These are phyloP conservation scores for Epistrophe eligans DNA, from an alignment of 2,888 invertebrate species.

Conservation along the genomic window DNA sequence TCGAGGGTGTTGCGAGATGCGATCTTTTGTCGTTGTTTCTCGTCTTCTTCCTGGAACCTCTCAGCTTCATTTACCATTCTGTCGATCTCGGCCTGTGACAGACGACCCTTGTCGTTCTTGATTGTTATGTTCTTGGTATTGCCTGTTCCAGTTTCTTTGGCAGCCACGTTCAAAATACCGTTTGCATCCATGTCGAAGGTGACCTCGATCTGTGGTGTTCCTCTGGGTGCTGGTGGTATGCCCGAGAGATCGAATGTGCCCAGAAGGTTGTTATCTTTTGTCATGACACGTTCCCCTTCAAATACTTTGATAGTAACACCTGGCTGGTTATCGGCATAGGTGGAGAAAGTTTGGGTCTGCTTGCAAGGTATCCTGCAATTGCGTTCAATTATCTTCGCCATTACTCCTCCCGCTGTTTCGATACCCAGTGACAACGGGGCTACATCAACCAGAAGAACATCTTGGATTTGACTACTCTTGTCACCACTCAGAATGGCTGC, in stretches of 20 bases:
- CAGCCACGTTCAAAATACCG: conserved; percentile 95
- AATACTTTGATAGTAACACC: conserved; percentile 89
- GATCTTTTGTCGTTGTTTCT: conserved; percentile 87
- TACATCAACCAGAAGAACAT: conserved; percentile 87
- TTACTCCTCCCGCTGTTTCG: conserved; percentile 90
- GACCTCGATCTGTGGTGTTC: conserved; percentile 92
- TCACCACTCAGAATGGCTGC: conserved; percentile 88
- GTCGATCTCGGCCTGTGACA: conserved; percentile 91
- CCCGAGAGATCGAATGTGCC: conserved; percentile 97
- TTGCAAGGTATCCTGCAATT: conserved; percentile 89
- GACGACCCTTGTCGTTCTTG: conserved; percentile 90
- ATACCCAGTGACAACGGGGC: conserved; percentile 88
- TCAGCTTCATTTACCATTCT: conserved; percentile 90
- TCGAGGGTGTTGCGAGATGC: conserved; percentile 89
- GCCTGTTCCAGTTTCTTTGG: conserved; percentile 87
- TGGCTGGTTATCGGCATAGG: conserved; percentile 91
- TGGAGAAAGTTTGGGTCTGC: conserved; percentile 89
- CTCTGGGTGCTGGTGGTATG: conserved; percentile 95
- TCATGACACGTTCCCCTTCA: conserved; percentile 93
- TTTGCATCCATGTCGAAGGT: conserved; percentile 93
- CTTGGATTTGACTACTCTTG: conserved; percentile 89
- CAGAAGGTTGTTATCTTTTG: conserved; percentile 95
- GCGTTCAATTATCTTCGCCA: conserved; percentile 89
- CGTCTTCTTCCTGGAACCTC: conserved; percentile 88
- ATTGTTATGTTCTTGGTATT: conserved; percentile 90